Evolutionary conservation across 2,888 invertebrate genomes (phyloP).

Genomic region (Philopedon plagiatum): DNA sequence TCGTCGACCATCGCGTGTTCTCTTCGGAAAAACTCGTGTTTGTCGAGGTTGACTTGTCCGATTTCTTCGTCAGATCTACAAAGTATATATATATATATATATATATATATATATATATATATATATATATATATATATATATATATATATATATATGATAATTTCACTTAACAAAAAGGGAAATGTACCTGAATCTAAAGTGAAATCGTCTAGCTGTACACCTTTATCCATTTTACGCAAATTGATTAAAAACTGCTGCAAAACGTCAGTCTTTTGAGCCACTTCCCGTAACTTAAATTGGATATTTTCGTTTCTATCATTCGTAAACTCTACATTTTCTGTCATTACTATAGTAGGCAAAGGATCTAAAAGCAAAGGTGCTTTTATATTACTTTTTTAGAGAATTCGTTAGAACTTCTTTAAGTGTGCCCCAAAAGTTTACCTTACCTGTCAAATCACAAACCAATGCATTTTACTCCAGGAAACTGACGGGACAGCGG

Average conservation of each 20-base stretch:
- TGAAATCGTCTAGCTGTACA: not conserved
- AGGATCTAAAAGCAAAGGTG: slow-evolving; percentile 7
- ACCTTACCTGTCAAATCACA: no score
- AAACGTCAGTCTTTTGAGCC: slow-evolving; percentile 50
- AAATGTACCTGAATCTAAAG: slow-evolving; percentile 33
- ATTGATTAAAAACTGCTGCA: slow-evolving; percentile 55
- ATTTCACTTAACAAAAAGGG: no score
- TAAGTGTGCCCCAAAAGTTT: no score
- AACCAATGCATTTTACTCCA: no score
- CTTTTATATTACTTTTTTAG: no score
- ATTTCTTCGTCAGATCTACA: slow-evolving; percentile 5
- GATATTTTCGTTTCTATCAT: slow-evolving; percentile 28
- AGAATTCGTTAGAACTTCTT: no score
- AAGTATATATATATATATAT: no score
- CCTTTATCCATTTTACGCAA: slow-evolving; percentile 44
- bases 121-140: no score
- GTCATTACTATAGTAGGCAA: not conserved
- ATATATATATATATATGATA: no score
- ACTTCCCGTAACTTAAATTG: slow-evolving; percentile 50
- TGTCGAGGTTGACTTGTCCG: slow-evolving; percentile 4
- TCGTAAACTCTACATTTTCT: slow-evolving; percentile 11
- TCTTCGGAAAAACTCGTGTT: slow-evolving; percentile 54
- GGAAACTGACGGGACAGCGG: no score
- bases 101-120: no score
- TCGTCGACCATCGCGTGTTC: slow-evolving; percentile 55